Evolutionary conservation across 2,888 invertebrate genomes (phyloP).

Genomic region (Aspidapion aeneum): DNA sequence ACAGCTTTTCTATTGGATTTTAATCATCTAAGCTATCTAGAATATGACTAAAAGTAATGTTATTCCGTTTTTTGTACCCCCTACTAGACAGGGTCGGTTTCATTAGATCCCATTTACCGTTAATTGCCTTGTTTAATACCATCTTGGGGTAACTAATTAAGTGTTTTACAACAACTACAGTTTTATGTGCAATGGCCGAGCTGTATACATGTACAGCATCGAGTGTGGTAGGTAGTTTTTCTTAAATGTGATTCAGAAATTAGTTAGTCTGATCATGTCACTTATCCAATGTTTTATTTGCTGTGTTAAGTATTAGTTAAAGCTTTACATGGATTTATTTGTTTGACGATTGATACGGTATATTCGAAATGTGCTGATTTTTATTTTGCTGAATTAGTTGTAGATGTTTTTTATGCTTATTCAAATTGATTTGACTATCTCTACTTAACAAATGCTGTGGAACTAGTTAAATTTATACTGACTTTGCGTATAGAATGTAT

Average conservation of each 20-base stretch:
- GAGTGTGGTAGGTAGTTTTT: background rate
- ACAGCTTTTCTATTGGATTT: background rate
- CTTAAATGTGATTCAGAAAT: background rate
- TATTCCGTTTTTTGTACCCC: conserved; percentile 32
- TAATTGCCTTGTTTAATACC: background rate
- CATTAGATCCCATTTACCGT: background rate
- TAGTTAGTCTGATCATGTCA: background rate
- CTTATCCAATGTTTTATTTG: background rate
- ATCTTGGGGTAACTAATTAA: background rate
- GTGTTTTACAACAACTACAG: background rate
- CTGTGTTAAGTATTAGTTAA: background rate
- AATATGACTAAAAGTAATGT: conserved; percentile 41
- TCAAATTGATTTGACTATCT: too few relatives aligned
- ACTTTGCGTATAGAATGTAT: too few relatives aligned
- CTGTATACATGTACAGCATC: background rate
- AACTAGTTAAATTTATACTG: too few relatives aligned
- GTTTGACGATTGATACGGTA: background rate
- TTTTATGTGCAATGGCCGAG: background rate
- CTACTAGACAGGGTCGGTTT: background rate
- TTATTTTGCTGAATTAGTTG: too few relatives aligned
- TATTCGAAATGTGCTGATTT: too few relatives aligned
- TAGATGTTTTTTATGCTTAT: too few relatives aligned
- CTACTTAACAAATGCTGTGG: too few relatives aligned
- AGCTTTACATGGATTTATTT: background rate
- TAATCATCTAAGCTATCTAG: too few relatives aligned